These are phyloP conservation scores for Aspidoscelis tigris DNA, from an alignment of 2,113 vertebrate species.

Conservation along the genomic window DNA sequence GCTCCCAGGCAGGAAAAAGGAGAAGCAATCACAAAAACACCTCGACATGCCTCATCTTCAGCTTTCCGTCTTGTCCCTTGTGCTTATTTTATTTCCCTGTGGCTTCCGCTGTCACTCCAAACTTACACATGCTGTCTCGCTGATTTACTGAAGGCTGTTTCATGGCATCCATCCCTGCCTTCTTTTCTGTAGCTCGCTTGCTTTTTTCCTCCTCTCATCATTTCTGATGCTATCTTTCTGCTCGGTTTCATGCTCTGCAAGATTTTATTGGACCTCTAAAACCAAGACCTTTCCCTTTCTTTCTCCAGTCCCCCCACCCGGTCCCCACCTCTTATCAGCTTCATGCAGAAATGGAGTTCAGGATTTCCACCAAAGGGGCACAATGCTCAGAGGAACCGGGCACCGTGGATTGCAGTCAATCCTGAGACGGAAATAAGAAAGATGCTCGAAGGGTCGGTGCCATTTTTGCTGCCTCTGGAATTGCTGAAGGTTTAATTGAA, in stretches of 20 bases:
- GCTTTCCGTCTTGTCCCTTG: accelerated
- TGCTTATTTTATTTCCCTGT: not conserved
- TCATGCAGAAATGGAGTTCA: conserved; percentile 7
- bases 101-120: not conserved
- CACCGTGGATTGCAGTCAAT: not conserved
- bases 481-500: not conserved
- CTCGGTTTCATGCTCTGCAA: conserved; percentile 26
- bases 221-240: not conserved
- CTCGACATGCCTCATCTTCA: not conserved
- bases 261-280: conserved; percentile 37
- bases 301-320: too few relatives aligned
- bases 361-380: conserved; percentile 9
- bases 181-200: conserved; percentile 16
- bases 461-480: not conserved
- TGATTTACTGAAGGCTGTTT: conserved; percentile 39
- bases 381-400: not conserved
- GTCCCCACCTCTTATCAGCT: not conserved
- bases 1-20: not conserved
- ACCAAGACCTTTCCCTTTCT: conserved; percentile 25
- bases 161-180: conserved; percentile 29
- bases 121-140: not conserved
- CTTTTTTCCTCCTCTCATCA: not conserved
- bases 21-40: not conserved
- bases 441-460: not conserved
- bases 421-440: not conserved